Conservation (phyloP, 2,113 vertebrate species). For the Nesogale talazaci region DNA sequence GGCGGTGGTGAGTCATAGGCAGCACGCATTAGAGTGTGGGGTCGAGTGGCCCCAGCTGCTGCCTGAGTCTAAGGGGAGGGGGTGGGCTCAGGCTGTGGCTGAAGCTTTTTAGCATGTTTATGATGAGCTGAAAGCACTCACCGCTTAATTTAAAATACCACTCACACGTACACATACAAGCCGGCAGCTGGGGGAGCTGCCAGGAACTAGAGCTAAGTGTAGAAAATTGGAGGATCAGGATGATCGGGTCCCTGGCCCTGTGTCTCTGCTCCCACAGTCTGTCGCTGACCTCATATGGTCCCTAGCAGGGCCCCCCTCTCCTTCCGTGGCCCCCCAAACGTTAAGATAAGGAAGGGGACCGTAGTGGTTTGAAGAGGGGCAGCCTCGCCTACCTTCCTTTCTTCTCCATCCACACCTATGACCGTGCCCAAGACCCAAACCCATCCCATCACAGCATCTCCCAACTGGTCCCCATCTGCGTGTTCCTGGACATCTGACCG, state of each 20-base stretch:
- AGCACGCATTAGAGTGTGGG: constrained; percentile 73
- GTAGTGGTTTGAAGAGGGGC: neutral
- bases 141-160: constrained; percentile 80
- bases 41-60: constrained; percentile 78
- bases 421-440: neutral
- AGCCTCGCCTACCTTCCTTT: constrained; percentile 27
- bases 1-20: constrained; percentile 75
- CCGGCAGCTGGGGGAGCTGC: constrained; percentile 76
- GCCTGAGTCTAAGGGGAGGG: constrained; percentile 70
- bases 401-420: constrained; percentile 17
- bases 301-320: neutral
- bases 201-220: constrained; percentile 76
- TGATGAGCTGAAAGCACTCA: constrained; percentile 81
- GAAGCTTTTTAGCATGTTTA: constrained; percentile 82
- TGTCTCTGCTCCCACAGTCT: constrained; percentile 51
- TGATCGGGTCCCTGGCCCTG: constrained; percentile 50
- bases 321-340: neutral
- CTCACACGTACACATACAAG: constrained; percentile 79
- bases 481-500: constrained; percentile 61
- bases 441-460: neutral
- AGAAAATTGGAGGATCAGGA: constrained; percentile 74
- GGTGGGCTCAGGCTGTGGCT: constrained; percentile 69
- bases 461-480: neutral
- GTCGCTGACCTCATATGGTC: neutral
- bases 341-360: constrained; percentile 1